Evolutionary conservation across 2,113 vertebrate species (phyloP).

Genomic region (Archocentrus centrarchus): DNA sequence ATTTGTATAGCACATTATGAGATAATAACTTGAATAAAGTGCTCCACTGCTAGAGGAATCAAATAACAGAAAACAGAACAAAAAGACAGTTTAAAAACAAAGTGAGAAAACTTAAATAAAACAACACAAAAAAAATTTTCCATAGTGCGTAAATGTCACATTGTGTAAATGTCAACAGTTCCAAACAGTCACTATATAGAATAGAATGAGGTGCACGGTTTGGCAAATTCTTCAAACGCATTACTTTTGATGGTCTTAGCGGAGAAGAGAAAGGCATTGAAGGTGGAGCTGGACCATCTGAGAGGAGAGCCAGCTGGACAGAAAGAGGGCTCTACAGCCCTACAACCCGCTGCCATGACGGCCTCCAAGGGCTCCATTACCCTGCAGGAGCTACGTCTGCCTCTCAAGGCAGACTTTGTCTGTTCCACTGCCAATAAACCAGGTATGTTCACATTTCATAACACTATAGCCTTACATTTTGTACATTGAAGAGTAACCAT

Average conservation of each 20-base stretch:
- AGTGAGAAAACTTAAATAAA: no score
- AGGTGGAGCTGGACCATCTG: slow-evolving; percentile 88
- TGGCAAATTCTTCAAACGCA: background rate
- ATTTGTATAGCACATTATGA: background rate
- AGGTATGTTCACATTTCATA: slow-evolving; percentile 75
- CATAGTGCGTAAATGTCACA: no score
- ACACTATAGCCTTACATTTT: background rate
- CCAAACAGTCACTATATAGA: background rate
- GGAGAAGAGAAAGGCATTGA: slow-evolving; percentile 88
- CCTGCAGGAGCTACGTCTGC: slow-evolving; percentile 91
- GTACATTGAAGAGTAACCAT: background rate
- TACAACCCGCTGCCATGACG: slow-evolving; percentile 46
- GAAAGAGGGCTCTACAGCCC: slow-evolving; percentile 69
- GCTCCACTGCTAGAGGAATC: background rate
- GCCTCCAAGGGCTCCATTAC: slow-evolving; percentile 90
- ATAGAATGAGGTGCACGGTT: accelerated
- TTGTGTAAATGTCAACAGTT: background rate
- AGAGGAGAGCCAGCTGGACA: slow-evolving; percentile 81
- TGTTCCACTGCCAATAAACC: slow-evolving; percentile 88
- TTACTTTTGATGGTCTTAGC: slow-evolving; percentile 71
- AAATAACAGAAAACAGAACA: no score
- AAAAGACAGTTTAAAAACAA: background rate
- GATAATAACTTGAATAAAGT: no score
- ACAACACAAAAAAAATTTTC: background rate
- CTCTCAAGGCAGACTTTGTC: slow-evolving; percentile 96